phyloP scores from a whole-genome alignment of 2,888 invertebrate species.

The Cenopis cana region DNA sequence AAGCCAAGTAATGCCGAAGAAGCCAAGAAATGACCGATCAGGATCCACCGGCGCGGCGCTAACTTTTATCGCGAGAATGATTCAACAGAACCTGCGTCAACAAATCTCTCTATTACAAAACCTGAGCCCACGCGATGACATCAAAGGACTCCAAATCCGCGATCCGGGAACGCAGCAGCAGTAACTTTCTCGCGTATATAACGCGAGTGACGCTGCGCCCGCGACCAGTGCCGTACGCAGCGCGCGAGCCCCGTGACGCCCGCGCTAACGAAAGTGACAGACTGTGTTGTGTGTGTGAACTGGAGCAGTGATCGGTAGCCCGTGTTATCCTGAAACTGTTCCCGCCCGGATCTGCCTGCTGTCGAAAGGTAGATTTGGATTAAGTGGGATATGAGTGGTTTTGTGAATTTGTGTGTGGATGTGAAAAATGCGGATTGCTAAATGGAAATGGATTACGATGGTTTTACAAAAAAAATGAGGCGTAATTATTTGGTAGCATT shows the following conservation, averaged over 20 bases:
- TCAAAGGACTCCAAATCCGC: constrained; percentile 75
- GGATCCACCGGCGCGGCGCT: not conserved
- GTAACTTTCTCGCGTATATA: constrained; percentile 83
- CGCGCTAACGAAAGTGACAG: constrained; percentile 77
- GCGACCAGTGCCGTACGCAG: constrained; percentile 76
- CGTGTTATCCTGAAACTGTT: constrained; percentile 81
- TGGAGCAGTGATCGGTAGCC: constrained; percentile 81
- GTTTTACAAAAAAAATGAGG: not conserved
- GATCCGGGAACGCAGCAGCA: constrained; percentile 76
- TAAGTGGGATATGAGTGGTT: constrained; percentile 31
- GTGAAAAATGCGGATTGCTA: not conserved
- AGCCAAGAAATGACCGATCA: not conserved
- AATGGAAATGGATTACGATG: constrained; percentile 9
- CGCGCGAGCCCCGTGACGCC: constrained; percentile 58
- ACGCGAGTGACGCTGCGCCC: constrained; percentile 68
- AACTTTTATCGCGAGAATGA: not conserved
- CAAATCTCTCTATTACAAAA: constrained; percentile 41
- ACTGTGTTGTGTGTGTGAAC: constrained; percentile 72
- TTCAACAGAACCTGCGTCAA: constrained; percentile 9
- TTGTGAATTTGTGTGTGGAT: constrained; percentile 24
- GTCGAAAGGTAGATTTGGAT: constrained; percentile 43
- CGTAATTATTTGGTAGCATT: not conserved
- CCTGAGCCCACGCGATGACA: constrained; percentile 61
- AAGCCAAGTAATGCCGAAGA: too few species aligned
- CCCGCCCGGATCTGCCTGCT: constrained; percentile 38